Evolutionary conservation across 2,113 vertebrate genomes (phyloP).

Genomic region (Crotalus helleri): DNA sequence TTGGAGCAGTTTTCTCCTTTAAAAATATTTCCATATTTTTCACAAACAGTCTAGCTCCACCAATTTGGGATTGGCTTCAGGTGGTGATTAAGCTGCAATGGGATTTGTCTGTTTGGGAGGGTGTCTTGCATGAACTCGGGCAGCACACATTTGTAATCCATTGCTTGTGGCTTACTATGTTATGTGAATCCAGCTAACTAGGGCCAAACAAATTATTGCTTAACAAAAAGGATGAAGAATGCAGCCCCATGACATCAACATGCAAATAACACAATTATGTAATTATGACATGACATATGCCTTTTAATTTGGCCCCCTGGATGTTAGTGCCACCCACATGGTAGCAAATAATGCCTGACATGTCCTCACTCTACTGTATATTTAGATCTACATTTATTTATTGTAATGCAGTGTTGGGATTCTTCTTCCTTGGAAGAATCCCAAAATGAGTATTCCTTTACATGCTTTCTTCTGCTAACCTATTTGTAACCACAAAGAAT

Average conservation of each 20-base stretch:
- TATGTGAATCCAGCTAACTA: neutral
- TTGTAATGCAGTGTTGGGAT: neutral
- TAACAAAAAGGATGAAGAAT: neutral
- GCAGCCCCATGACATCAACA: neutral
- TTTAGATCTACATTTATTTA: neutral
- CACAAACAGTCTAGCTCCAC: neutral
- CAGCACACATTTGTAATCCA: neutral
- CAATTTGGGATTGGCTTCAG: neutral
- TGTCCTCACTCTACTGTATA: neutral
- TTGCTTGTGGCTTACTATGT: neutral
- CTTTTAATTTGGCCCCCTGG: neutral
- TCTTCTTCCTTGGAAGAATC: neutral
- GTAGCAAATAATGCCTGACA: neutral
- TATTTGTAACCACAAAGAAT: slow-evolving; percentile 7
- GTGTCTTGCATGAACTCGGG: neutral
- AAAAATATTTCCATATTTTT: neutral
- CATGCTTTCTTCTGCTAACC: neutral
- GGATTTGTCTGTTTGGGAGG: neutral
- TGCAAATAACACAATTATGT: neutral
- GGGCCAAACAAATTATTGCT: neutral
- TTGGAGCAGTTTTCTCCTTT: neutral
- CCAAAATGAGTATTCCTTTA: neutral
- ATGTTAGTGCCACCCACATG: neutral
- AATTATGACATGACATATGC: neutral
- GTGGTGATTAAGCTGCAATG: neutral